Evolutionary conservation across 2,113 vertebrate genomes (phyloP), one percentile per base, ranked within the genome.

Genomic region (Vidua chalybeata): DNA sequence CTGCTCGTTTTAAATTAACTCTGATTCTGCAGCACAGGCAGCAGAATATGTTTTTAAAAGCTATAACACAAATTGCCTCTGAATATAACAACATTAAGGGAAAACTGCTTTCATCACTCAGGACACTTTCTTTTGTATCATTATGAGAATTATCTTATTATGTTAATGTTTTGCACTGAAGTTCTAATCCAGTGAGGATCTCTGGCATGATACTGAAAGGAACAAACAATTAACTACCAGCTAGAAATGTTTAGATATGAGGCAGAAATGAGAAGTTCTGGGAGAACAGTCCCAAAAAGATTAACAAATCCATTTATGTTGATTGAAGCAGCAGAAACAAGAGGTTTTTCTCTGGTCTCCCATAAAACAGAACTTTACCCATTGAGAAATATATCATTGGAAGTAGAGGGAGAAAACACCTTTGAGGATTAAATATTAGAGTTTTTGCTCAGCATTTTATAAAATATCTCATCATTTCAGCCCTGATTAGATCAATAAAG

Each of bases 131-230:
- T 69, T 55, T 35, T 72, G 11, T 41, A 88, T 48, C 72, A 82
- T 96, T 86, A 88, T 39, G 45, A 77, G 82, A 90, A 64, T 90
- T 71, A 78, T 43, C 48, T 90, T 93, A 84, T 46, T 90, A 93
- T 41, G 85, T 41, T 90, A 93, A 93, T 77, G 58, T 19, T 95
- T 77, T 84, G 14, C 68, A 75, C 37, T 78, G 68, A 78, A 93
- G 61, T 51, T 80, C 33, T 90, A 92, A 90, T 92, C 35, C 49
- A 72, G 31, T 74, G 78, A 88, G 49, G 39, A 68, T 75, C 82
- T 94, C 92, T 21, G 61, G 56, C 81, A 72, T 71, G 76, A 63
- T 80, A 63, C n/a, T 35, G 72, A 74, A 83, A 81, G 48, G 30
- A 88, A 84, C 46, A 85, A 94, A 80, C 49, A 94, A 91, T 83